phyloP scores from a whole-genome alignment of 2,888 invertebrate species.

The Hirtodrosophila cameraria region DNA sequence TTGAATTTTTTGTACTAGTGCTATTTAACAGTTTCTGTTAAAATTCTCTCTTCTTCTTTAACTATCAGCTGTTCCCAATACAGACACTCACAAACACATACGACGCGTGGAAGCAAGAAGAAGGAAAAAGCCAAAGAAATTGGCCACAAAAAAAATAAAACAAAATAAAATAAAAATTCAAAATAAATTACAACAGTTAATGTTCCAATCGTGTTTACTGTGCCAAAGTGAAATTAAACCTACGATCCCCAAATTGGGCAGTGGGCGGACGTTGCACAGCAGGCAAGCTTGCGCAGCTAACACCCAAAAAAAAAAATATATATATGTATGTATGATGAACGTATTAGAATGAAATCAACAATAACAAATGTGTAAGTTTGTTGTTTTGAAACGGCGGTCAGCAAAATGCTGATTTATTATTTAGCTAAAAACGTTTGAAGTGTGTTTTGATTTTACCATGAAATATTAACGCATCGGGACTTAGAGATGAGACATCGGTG shows the following conservation, averaged over 20 bases:
- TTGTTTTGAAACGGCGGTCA: conserved; percentile 11
- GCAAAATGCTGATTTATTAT: conserved; percentile 14
- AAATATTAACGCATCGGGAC: conserved; percentile 41
- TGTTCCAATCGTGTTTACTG: conserved; percentile 19
- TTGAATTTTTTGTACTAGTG: no score
- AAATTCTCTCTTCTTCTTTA: no score
- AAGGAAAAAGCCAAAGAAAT: conserved; percentile 12
- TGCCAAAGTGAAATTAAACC: conserved; percentile 3
- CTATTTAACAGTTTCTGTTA: no score
- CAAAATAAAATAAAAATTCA: conserved; percentile 16
- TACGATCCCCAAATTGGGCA: conserved; percentile 4
- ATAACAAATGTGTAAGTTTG: conserved; percentile 46
- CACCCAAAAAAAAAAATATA: conserved; percentile 59
- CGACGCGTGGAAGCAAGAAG: conserved; percentile 52
- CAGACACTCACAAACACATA: no score
- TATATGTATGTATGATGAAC: conserved; percentile 25
- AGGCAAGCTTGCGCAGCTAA: conserved; percentile 52
- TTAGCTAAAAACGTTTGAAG: conserved; percentile 23
- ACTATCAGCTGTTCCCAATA: no score
- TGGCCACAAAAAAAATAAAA: conserved; percentile 33
- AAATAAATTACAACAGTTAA: conserved; percentile 10
- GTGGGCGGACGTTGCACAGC: conserved; percentile 8
- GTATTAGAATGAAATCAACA: conserved; percentile 46
- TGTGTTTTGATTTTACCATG: conserved; percentile 18
- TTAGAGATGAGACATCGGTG: conserved; percentile 52